Evolutionary conservation across 2,888 invertebrate species (phyloP).

Genomic region (Hypsopygia costalis): DNA sequence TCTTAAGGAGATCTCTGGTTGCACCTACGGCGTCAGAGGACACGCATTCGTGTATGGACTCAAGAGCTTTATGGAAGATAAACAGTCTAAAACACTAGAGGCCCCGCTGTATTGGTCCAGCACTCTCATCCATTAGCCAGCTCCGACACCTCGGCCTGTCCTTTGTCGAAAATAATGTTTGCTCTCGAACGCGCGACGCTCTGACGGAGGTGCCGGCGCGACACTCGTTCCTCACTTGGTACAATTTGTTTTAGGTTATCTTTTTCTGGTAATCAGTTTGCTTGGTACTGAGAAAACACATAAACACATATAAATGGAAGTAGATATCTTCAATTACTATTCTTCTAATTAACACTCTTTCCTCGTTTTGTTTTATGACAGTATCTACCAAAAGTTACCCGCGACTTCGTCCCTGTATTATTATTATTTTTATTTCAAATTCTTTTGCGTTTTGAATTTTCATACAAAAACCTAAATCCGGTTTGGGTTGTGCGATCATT

Average conservation of each 20-base stretch:
- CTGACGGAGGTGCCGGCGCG: slow-evolving; percentile 53
- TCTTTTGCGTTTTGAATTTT: too few species aligned
- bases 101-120: slow-evolving; percentile 67
- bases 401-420: too few species aligned
- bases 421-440: too few species aligned
- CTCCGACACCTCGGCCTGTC: slow-evolving; percentile 67
- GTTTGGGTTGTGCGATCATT: too few species aligned
- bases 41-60: slow-evolving; percentile 46
- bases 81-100: slow-evolving; percentile 81
- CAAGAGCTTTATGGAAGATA: slow-evolving; percentile 77
- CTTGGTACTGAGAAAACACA: too few species aligned
- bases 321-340: too few species aligned
- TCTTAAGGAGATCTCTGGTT: slow-evolving; percentile 37
- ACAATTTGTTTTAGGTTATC: slow-evolving; percentile 53
- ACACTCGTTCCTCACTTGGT: slow-evolving; percentile 56
- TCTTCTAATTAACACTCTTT: too few species aligned
- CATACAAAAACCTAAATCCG: too few species aligned
- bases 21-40: slow-evolving; percentile 34
- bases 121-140: slow-evolving; percentile 76
- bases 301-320: too few species aligned
- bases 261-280: too few species aligned
- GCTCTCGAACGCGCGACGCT: slow-evolving; percentile 32
- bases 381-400: too few species aligned
- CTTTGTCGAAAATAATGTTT: slow-evolving; percentile 73
- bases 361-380: too few species aligned